Base-by-base conservation (phyloP, 2,888 invertebrate species). In the Heliconius charithonia region DNA sequence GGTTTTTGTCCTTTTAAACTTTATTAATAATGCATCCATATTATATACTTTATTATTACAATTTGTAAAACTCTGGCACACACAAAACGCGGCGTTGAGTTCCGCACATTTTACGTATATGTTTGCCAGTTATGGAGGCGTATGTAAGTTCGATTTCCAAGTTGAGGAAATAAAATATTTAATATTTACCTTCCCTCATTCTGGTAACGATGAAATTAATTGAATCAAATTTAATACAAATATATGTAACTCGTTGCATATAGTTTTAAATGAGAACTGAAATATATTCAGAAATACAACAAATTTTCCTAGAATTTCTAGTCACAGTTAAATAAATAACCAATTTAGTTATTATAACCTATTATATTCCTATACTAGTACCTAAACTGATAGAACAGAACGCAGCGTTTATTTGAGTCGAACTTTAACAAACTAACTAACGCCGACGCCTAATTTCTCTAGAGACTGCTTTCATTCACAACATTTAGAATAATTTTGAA, bases 361-460 rank as follows among this genome's bases (percentile, higher is more conserved):
- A 37, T 37, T 66, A 32, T 37, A 10, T 22, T 66, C 10, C 9
- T 66, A 22, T 56, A 22, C n/a, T 59, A 59, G 10, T 22, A 67
- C 4, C 51, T 9, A 22, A 51, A 51, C 51, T 67, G n/a, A 37
- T 12, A 37, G 22, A 29, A 66, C 32, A 67, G 37, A 67, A 37
- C 67, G 10, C 4, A 37, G 22, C 10, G 67, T 32, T 37, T 67
- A 67, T 67, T 67, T 67, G 3, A 37, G 22, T 37, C 13, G 22
- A 66, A 66, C 29, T 66, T 66, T n/a, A 32, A 66, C 29, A 3
- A 66, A 22, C 32, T 22, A 67, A 67, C n/a, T 32, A 37, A 67
- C 67, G 22, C 66, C 22, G 29, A 66, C 32, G 32, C 37, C 67
- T 67, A n/a, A 67, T 67, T 32, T 67, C 67, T 67, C 67, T 22